Base-by-base conservation (phyloP, 2,113 vertebrate species). In the Chaetodon trifascialis region DNA sequence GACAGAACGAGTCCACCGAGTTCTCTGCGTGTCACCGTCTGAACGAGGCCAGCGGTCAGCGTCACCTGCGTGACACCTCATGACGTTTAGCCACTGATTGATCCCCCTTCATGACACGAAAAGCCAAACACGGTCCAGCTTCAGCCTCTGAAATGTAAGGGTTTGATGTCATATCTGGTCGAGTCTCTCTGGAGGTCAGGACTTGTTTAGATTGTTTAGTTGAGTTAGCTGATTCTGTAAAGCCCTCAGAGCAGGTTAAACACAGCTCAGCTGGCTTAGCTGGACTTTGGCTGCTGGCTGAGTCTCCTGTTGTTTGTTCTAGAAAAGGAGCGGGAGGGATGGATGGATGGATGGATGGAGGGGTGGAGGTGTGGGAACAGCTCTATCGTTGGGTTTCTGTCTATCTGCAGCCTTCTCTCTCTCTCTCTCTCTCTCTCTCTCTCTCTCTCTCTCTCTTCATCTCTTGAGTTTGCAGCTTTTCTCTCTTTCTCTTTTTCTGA, bases 241-340 rank as follows among this genome's bases (percentile, higher is more conserved):
- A 51, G 16, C 38, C 44, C 30, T 12, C n/a, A 7, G 74, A 82
- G 36, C 73, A 73, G 84, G 82, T 80, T 83, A 68, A 88, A 85
- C 82, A 69, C 73, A 52, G 84, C 82, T 87, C 64, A 87, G 5
- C 30, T 56, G 62, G 51, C 25, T 87, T 51, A 87, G 59, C 69
- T 79, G 84, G 89, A 87, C 82, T 85, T 76, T 76, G 76, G 82
- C 76, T 83, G 78, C 9, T 82, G 83, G 79, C 82, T 80, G 17
- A 2, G 7, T 38, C 62, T 63, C 62, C n/a, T 66, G 71, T 75
- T 85, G 63, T 85, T 85, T 85, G 72, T 85, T 67, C 63, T 73
- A 9, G 34, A 73, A 25, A 71, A 30, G 59, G 36, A 64, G 36
- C 38, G 19, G 30, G 49, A 55, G 16, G 55, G 49, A 79, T n/a